Base-by-base conservation (phyloP, 64 coral and sea anemone genomes). In the Dendrophyllia cribrosa region DNA sequence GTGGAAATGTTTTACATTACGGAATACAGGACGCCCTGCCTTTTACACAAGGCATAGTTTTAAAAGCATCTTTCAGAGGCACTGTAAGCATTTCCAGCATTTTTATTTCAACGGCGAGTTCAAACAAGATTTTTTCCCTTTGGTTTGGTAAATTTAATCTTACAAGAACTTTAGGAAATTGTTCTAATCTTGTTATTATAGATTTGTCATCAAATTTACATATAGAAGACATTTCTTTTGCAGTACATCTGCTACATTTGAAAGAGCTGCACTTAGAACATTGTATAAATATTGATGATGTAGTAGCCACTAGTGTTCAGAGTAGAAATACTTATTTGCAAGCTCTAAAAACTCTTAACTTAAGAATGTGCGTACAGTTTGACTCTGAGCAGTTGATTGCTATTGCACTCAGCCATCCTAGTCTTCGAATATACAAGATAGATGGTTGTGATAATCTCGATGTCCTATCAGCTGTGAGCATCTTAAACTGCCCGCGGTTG, bases 371-470 rank as follows among this genome's bases (percentile, higher is more conserved):
- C 59, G 78, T 22, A 58, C 81, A 85, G 61, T 85, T 85, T 50
- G 49, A 85, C 81, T 66, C 59, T 85, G 81, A 66, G 43, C 25
- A 85, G 46, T 66, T 85, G 81, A 85, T 85, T 85, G 81, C 60
- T 65, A 85, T 66, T 66, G 60, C 59, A 66, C 81, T 65, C 62
- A 85, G 62, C 65, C 83, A 22, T 86, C 65, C 65, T 86, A 86
- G 64, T 86, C 83, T 70, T 69, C 65, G 65, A 86, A 48, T 86
- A 69, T 86, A 86, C 83, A 86, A 67, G 68, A 67, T 86, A 69
- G 83, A 86, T 67, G 83, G 83, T 51, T 86, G 83, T 86, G 43
- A 44, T 86, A 70, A 86, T 64, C 83, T 86, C 65, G 83, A 86
- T 70, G 65, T 86, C 44, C 65, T 86, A 43, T 86, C 83, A 86